Evolutionary conservation across 2,888 invertebrate species (phyloP), one percentile per base, ranked within the genome.

Genomic region (Oxycera nigricornis): DNA sequence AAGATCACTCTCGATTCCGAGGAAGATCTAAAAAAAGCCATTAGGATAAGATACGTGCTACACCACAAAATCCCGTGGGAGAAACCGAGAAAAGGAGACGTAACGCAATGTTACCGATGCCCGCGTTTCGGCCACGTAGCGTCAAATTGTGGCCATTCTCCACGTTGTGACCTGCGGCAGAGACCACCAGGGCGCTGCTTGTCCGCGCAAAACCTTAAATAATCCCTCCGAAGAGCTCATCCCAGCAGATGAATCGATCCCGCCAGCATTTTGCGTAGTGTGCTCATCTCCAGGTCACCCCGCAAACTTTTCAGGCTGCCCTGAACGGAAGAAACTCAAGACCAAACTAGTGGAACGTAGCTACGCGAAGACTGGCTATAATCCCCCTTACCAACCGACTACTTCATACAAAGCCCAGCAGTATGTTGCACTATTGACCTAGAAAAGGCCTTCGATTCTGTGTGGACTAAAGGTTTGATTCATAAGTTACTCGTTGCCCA

Each of bases 111-210:
- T 11, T 62, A 17, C 62, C 30, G 11, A 1, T 62, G 62, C n/a
- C 62, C 30, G 11, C 31, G 62, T 6, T 62, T 62, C 20, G 62
- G 62, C 2, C 62, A 62, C 35, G 62, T 62, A 2, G 30, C 62
- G 1, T 2, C 31, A 26, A 62, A 62, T 35, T 62, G 62, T 20
- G 11, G 20, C 6, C 9, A 31, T 17, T 2, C 1, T 3, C 2
- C 35, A 11, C 1, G 35, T 2, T 35, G 62, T 62, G 1, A 6
- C 14, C 2, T 57, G 57, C 57, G 28, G 26, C 1, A 26, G 28
- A n/a, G n/a, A n/a, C n/a, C n/a, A n/a, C n/a, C n/a, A n/a, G n/a
- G n/a, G n/a, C n/a, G n/a, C n/a, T n/a, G n/a, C n/a, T n/a, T n/a
- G n/a, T n/a, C n/a, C n/a, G n/a, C n/a, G n/a, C n/a, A n/a, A n/a